Percentiles rank a stretch among this genome's conserved stretches.
Conservation (phyloP, 2,113 vertebrate species). For the Eulemur rufifrons region DNA sequence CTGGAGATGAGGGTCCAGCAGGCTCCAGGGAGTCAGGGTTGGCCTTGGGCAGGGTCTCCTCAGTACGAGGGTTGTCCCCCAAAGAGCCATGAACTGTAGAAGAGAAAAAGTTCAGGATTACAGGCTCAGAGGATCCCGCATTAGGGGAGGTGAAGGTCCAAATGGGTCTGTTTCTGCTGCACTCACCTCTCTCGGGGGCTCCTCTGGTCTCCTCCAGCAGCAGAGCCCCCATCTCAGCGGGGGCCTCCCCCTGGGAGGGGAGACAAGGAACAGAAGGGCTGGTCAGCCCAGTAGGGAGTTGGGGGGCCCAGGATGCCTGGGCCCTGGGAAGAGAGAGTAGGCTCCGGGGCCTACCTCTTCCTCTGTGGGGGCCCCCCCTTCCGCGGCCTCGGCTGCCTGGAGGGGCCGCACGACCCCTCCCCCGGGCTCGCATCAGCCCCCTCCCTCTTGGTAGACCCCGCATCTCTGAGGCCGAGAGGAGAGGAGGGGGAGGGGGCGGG, state of each 20-base stretch:
- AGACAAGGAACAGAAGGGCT: conserved; percentile 64
- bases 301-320: conserved; percentile 75
- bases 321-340: conserved; percentile 75
- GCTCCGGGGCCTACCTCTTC: conserved; percentile 78
- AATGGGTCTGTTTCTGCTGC: neutral
- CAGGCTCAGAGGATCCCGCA: neutral
- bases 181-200: conserved; percentile 72
- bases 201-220: conserved; percentile 73
- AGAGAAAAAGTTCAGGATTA: conserved; percentile 5
- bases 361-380: conserved; percentile 62
- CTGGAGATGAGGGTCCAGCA: conserved; percentile 71
- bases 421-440: conserved; percentile 75
- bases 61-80: conserved; percentile 56
- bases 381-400: conserved; percentile 73
- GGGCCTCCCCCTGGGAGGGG: conserved; percentile 76
- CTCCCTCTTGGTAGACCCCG: conserved; percentile 78
- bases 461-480: conserved; percentile 71
- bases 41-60: conserved; percentile 68
- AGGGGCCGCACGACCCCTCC: conserved; percentile 73
- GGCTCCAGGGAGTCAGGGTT: conserved; percentile 67
- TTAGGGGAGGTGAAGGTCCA: neutral
- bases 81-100: conserved; percentile 77
- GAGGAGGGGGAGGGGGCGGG: conserved; percentile 79
- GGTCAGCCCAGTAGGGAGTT: conserved; percentile 65
- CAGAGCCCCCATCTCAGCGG: conserved; percentile 75